Base-by-base conservation (phyloP, 2,888 invertebrate species). In the Pheosia tremula region DNA sequence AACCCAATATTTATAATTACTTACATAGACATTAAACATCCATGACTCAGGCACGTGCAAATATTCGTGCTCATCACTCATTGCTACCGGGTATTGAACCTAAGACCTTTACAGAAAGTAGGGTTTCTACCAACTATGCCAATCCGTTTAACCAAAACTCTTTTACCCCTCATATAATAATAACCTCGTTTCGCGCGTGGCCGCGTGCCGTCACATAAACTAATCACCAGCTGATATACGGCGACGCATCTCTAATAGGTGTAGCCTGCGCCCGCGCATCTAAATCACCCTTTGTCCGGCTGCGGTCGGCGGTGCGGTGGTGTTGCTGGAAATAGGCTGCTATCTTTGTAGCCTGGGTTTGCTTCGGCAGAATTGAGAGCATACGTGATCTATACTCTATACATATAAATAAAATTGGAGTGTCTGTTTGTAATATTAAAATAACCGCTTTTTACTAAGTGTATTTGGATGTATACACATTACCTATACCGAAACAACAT, bases 201-300 rank as follows among this genome's bases (percentile, higher is more conserved):
- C 41, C 10, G 47, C 10, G 37, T 10, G 36, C 56, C 10, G 57
- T 57, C 57, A 47, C 57, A 57, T 57, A 57, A 57, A 57, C 57
- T 50, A 57, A 56, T 56, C 56, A 56, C 45, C n/a, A 4, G 56
- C 41, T 56, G 56, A 56, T 43, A 45, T 56, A 56, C 45, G 10
- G 45, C 56, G 56, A 41, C 13, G 13, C 43, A n/a, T 24, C n/a
- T 61, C 57, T 37, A 53, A 60, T 49, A 38, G 49, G 57, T 57
- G 43, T 47, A n/a, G 37, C 59, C 10, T 56, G 59, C 59, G 59
- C 55, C 13, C 6, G 55, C 59, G 59, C 59, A 59, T 4, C 45
- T 54, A 39, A 55, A 55, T 55, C 55, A 55, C 55, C 55, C 55
- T 55, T 55, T 55, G 55, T 55, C 37, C 39, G n/a, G 55, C 11